Base-by-base conservation (phyloP, 2,888 invertebrate genomes). In the Chrysodeixis includens region DNA sequence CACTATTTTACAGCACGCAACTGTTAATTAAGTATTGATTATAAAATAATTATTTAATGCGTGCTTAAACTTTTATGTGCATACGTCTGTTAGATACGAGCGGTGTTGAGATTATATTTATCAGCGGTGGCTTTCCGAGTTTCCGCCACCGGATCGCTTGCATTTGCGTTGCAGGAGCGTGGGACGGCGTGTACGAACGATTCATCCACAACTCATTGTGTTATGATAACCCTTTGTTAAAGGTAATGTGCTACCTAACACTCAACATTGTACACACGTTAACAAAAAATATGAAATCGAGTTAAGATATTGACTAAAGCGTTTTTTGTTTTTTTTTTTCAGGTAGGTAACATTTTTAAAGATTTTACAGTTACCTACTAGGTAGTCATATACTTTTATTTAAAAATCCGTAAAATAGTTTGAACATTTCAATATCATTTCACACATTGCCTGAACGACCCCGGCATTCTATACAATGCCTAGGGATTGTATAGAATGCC, bases 221-320 rank as follows among this genome's bases (percentile, higher is more conserved):
- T 20, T 49, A 49, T 49, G 46, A 49, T 46, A 18, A 49, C 46
- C 20, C 18, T 49, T 49, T 49, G 46, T 49, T 20, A 18, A 49
- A 20, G 46, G 46, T 49, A 49, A 16, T n/a, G 3, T 20, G 46
- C 8, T 20, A 20, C 20, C 18, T 10, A 49, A 49, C 16, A 20
- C 18, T 10, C 10, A 20, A 20, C 46, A 18, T 1, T 20, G 20
- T 49, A 10, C 3, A 49, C 20, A 49, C 46, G 10, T 9, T n/a
- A 16, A 49, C 8, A 20, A 40, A n/a, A 5, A 35, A 35, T 12
- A 35, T 4, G 14, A 12, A 12, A 4, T 35, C 35, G 35, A 14
- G 8, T 35, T 35, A 12, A 26, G 26, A 26, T n/a, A n/a, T n/a
- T n/a, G n/a, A n/a, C n/a, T n/a, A n/a, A n/a, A n/a, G n/a, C n/a